phyloP scores from a whole-genome alignment of 2,888 invertebrate genomes.

The Drosophila anomalata region DNA sequence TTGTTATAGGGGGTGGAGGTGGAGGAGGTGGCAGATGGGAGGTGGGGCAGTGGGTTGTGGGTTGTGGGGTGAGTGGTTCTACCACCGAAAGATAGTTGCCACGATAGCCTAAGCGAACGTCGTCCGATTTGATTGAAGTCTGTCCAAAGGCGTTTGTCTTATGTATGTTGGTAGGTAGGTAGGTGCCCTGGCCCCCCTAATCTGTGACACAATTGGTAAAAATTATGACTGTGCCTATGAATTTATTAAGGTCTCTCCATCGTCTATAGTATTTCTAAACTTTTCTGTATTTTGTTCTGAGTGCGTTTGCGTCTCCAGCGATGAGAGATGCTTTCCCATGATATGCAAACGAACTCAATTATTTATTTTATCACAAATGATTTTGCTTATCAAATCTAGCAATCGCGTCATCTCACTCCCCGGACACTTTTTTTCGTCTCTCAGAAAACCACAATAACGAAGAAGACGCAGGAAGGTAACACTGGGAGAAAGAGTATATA shows the following conservation, averaged over 20 bases:
- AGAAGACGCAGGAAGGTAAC: constrained; percentile 12
- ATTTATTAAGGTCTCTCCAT: constrained; percentile 59
- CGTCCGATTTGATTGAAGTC: constrained; percentile 74
- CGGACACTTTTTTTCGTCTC: constrained; percentile 27
- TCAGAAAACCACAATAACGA: constrained; percentile 42
- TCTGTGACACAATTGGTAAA: constrained; percentile 71
- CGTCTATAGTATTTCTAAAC: not conserved
- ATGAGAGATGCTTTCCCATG: constrained; percentile 75
- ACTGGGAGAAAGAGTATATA: not conserved
- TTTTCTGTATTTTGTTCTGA: constrained; percentile 7
- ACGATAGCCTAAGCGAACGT: constrained; percentile 51
- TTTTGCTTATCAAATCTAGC: constrained; percentile 80
- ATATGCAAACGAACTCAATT: constrained; percentile 83
- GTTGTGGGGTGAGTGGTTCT: not conserved
- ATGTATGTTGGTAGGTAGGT: not conserved
- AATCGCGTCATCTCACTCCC: constrained; percentile 64
- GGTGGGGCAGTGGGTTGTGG: constrained; percentile 2
- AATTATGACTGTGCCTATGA: constrained; percentile 57
- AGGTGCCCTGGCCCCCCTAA: constrained; percentile 42
- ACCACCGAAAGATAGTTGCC: constrained; percentile 56
- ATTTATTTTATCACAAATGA: constrained; percentile 81
- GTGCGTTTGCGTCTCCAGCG: constrained; percentile 28
- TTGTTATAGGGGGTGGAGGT: not conserved
- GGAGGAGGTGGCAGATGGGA: too few species aligned
- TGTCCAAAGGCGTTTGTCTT: constrained; percentile 60